These are phyloP conservation scores for Marasmarcha lunaedactyla DNA, from an alignment of 2,888 invertebrate genomes.

Conservation along the genomic window DNA sequence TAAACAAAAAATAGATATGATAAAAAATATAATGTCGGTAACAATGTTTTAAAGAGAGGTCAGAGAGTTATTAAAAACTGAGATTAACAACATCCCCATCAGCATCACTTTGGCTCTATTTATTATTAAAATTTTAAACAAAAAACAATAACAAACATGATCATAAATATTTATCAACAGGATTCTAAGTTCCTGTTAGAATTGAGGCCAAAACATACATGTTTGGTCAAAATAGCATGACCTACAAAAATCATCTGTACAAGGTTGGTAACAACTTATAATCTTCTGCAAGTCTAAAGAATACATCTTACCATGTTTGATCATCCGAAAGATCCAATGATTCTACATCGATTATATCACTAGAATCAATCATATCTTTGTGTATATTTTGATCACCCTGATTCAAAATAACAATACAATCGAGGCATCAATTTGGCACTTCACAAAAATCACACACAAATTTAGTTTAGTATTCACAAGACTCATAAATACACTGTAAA, in stretches of 20 bases:
- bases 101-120: too few species aligned
- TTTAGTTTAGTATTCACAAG: constrained; percentile 48
- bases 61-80: too few species aligned
- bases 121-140: too few species aligned
- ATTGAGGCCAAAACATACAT: neutral
- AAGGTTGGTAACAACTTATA: too few species aligned
- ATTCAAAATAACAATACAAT: constrained; percentile 51
- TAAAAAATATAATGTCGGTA: too few species aligned
- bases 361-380: constrained; percentile 64
- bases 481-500: constrained; percentile 44
- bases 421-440: constrained; percentile 67
- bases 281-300: too few species aligned
- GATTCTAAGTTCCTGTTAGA: neutral
- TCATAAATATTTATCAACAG: neutral
- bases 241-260: too few species aligned
- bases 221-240: too few species aligned
- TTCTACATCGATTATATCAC: constrained; percentile 68
- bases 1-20: too few species aligned
- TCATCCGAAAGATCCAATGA: constrained; percentile 66
- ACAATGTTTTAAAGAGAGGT: too few species aligned
- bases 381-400: constrained; percentile 66
- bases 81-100: too few species aligned
- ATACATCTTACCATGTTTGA: constrained; percentile 67
- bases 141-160: neutral
- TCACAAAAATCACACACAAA: constrained; percentile 45